Base-by-base conservation (phyloP, 2,113 vertebrate species). In the Clinocottus analis region DNA sequence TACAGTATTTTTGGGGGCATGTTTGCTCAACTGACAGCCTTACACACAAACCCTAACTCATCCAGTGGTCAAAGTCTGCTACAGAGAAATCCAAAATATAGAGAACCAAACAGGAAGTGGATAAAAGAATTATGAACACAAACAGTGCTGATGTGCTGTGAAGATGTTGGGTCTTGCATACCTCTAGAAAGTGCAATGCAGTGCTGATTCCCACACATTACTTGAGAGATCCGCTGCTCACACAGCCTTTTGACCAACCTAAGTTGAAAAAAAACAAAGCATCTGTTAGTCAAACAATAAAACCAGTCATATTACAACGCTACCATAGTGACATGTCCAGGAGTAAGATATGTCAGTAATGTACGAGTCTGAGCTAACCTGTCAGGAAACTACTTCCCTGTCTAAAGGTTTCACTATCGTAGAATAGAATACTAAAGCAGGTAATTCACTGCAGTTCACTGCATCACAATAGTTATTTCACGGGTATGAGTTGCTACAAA, bases 161-260 rank as follows among this genome's bases (percentile, higher is more conserved):
- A 59, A 17, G 51, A 77, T 29, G 70, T 19, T 29, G 43, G 75
- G 43, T 77, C 29, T 71, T 37, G 80, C 89, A 75, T 94, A 99
- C 98, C 98, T 97, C 96, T 96, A 85, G 97, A 97, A 91, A 99
- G 96, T 93, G 97, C 98, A 84, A 99, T 94, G 89, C 98, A 99
- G 90, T 99, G 98, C 93, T 97, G 97, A 82, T 96, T 98, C 78
- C 98, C 98, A 94, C 98, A 99, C 90, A 98, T 97, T 51, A 99
- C 96, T 91, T 99, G 98, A 75, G 97, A 94, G 90, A 99, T 97
- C 1, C 86, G 96, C 90, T 98, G 96, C 71, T 98, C 97, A 84
- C 95, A 97, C 87, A 99, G 89, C 67, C 97, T 97, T 87, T 97
- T 98, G 82, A 99, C 96, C 94, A 99, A 93, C 92, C 98, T 99